Conservation (phyloP, 2,113 vertebrate genomes). For the Ellobius talpinus region DNA sequence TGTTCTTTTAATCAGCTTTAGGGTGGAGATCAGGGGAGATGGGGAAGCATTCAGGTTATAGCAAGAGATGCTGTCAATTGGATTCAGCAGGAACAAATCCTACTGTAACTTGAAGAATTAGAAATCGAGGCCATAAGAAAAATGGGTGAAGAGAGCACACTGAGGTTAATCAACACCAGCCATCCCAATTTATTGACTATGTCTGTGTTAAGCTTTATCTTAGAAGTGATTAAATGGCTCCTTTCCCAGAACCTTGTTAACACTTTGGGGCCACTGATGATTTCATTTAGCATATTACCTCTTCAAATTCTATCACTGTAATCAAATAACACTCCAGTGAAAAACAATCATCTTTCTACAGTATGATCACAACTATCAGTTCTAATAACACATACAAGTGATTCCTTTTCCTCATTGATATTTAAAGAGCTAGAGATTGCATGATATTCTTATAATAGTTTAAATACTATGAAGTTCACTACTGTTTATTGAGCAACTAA, state of each 20-base stretch:
- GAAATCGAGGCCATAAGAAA: not conserved
- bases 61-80: not conserved
- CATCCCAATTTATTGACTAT: not conserved
- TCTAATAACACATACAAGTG: constrained; percentile 50
- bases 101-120: not conserved
- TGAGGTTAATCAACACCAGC: not conserved
- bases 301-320: constrained; percentile 61
- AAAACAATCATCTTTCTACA: constrained; percentile 22
- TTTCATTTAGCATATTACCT: constrained; percentile 67
- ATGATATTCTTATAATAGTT: not conserved
- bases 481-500: not conserved
- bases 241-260: constrained; percentile 63
- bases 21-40: no score
- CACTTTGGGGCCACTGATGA: constrained; percentile 52
- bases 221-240: constrained; percentile 51
- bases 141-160: no score
- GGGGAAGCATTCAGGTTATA: not conserved
- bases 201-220: not conserved
- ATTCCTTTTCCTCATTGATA: constrained; percentile 34
- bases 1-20: not conserved
- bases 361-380: constrained; percentile 36
- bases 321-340: constrained; percentile 59
- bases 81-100: not conserved
- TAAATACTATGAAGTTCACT: not conserved
- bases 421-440: not conserved